Conservation (phyloP, 2,888 invertebrate species). For the Pristionchus japonicus region DNA sequence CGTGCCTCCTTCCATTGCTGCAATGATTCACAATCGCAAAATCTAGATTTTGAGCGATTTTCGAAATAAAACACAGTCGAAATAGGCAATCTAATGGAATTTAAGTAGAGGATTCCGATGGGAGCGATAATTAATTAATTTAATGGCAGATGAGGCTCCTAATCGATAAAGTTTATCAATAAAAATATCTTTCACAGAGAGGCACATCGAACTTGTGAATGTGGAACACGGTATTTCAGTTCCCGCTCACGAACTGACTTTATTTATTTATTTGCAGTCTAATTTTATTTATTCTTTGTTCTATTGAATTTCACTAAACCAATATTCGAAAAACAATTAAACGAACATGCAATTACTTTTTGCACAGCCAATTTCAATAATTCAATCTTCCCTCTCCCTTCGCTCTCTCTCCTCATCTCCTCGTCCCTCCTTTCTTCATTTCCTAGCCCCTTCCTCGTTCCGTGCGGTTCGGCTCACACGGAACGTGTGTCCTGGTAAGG, state of each 20-base stretch:
- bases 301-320: neutral
- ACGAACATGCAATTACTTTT: neutral
- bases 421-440: neutral
- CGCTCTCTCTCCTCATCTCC: neutral
- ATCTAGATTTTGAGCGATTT: no score
- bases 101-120: neutral
- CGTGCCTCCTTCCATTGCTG: constrained; percentile 42
- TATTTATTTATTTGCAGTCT: neutral
- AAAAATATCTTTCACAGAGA: neutral
- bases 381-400: neutral
- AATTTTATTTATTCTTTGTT: neutral
- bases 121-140: neutral
- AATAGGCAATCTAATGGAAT: neutral
- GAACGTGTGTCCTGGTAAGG: neutral
- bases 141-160: neutral
- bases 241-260: neutral
- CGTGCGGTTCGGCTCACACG: neutral
- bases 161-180: neutral
- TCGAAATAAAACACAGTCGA: no score
- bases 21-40: neutral
- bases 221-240: neutral
- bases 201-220: neutral
- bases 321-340: neutral
- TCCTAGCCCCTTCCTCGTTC: neutral
- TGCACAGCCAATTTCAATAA: neutral